Percentiles rank a stretch among this genome's conserved stretches.
Conservation (phyloP, 2,113 vertebrate species). For the Nematolebias whitei region DNA sequence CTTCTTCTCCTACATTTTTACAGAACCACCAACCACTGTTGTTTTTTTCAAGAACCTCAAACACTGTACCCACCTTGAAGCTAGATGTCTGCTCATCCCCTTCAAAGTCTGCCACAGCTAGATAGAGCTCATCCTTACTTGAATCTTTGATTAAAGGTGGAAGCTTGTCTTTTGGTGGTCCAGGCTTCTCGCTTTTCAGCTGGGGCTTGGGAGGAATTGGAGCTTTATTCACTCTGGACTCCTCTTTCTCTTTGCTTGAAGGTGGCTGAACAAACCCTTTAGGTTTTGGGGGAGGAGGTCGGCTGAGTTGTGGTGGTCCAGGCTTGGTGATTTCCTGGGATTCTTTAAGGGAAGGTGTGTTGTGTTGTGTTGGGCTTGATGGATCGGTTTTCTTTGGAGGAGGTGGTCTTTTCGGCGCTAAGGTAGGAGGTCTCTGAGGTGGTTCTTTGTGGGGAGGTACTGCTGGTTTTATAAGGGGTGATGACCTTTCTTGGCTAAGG, state of each 20-base stretch:
- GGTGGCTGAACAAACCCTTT: slow-evolving; percentile 76
- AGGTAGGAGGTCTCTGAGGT: slow-evolving; percentile 82
- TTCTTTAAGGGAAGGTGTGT: slow-evolving; percentile 79
- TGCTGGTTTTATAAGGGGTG: slow-evolving; percentile 61
- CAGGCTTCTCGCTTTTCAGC: slow-evolving; percentile 84
- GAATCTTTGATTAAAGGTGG: slow-evolving; percentile 73
- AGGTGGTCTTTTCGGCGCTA: slow-evolving; percentile 90
- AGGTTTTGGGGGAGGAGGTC: slow-evolving; percentile 92
- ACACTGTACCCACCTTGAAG: slow-evolving; percentile 94
- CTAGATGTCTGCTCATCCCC: slow-evolving; percentile 91
- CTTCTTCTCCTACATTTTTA: slow-evolving; percentile 85
- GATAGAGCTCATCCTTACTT: slow-evolving; percentile 87
- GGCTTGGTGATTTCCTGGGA: slow-evolving; percentile 70
- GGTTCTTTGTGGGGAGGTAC: slow-evolving; percentile 72
- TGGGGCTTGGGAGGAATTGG: slow-evolving; percentile 78
- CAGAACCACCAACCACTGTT: slow-evolving; percentile 98
- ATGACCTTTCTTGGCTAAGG: slow-evolving; percentile 67
- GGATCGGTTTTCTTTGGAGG: slow-evolving; percentile 89
- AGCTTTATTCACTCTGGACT: slow-evolving; percentile 82
- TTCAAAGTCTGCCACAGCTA: slow-evolving; percentile 94
- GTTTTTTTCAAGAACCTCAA: slow-evolving; percentile 93
- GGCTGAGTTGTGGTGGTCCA: slow-evolving; percentile 61
- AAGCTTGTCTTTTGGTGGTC: slow-evolving; percentile 78
- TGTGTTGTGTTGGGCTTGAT: slow-evolving; percentile 74
- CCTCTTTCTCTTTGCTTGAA: slow-evolving; percentile 79